These are phyloP conservation scores for Drosophila paranaensis DNA, from an alignment of 2,888 invertebrate genomes.

Conservation along the genomic window DNA sequence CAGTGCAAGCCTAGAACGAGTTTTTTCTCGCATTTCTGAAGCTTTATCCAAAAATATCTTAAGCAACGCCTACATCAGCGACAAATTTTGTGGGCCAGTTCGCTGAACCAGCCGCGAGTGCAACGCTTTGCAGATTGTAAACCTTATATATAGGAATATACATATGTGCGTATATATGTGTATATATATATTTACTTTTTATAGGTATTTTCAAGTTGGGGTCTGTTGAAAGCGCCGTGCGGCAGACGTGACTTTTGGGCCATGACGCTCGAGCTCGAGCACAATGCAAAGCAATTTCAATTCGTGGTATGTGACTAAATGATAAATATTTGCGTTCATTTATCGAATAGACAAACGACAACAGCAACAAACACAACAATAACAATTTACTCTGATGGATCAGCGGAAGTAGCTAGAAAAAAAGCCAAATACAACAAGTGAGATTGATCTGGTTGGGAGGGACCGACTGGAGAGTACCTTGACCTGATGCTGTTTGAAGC, in stretches of 20 bases:
- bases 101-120: conserved; percentile 16
- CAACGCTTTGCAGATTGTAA: conserved; percentile 14
- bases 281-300: conserved; percentile 24
- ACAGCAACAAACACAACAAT: conserved; percentile 12
- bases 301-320: conserved; percentile 66
- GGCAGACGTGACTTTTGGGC: conserved; percentile 64
- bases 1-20: background rate
- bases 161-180: background rate
- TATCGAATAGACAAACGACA: conserved; percentile 47
- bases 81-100: conserved; percentile 5
- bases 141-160: conserved; percentile 3
- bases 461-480: background rate
- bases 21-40: background rate
- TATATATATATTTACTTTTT: background rate
- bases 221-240: conserved; percentile 14
- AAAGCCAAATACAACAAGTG: background rate
- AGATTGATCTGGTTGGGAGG: background rate
- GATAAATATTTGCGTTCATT: conserved; percentile 58
- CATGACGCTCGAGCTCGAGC: conserved; percentile 18
- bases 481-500: background rate
- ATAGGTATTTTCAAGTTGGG: conserved; percentile 3
- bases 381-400: conserved; percentile 1
- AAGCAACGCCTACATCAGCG: background rate
- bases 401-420: conserved; percentile 6
- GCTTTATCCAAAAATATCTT: background rate